A percentile compares a stretch with the other conserved stretches of the same genome.
phyloP scores from a whole-genome alignment of 2,113 vertebrate genomes.

The Myodes glareolus region DNA sequence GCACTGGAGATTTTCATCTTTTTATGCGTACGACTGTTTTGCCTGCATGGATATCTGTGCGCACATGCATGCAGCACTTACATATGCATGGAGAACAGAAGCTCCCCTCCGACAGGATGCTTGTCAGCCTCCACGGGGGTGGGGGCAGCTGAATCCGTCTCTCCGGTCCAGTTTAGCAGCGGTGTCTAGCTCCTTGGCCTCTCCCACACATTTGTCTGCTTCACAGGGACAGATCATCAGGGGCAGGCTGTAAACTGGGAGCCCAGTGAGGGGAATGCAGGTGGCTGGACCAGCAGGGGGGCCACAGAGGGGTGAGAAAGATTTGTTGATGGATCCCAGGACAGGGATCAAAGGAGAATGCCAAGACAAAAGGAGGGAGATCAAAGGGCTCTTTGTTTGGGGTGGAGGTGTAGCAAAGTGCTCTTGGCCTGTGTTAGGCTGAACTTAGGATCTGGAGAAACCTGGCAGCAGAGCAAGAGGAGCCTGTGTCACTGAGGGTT shows the following conservation, averaged over 20 bases:
- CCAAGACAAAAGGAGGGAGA: background rate
- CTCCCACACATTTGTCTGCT: background rate
- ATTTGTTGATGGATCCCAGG: fast-evolving
- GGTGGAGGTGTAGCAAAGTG: background rate
- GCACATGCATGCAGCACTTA: background rate
- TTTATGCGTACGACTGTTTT: background rate
- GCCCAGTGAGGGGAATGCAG: background rate
- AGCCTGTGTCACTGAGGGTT: background rate
- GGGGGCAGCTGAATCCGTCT: background rate
- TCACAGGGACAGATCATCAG: background rate
- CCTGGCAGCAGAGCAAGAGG: background rate
- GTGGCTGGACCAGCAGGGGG: background rate
- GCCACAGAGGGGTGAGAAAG: background rate
- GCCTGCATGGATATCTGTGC: background rate
- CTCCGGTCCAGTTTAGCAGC: background rate
- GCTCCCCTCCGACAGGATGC: background rate
- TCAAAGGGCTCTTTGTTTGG: background rate
- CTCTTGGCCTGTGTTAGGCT: background rate
- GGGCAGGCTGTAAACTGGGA: background rate
- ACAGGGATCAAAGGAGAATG: background rate
- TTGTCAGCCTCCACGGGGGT: background rate
- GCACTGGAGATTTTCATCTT: background rate
- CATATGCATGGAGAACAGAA: background rate
- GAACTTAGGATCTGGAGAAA: background rate
- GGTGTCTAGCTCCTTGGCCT: background rate